Evolutionary conservation across 2,888 invertebrate genomes (phyloP), one percentile per base, ranked within the genome.

Genomic region (Noctua pronuba): DNA sequence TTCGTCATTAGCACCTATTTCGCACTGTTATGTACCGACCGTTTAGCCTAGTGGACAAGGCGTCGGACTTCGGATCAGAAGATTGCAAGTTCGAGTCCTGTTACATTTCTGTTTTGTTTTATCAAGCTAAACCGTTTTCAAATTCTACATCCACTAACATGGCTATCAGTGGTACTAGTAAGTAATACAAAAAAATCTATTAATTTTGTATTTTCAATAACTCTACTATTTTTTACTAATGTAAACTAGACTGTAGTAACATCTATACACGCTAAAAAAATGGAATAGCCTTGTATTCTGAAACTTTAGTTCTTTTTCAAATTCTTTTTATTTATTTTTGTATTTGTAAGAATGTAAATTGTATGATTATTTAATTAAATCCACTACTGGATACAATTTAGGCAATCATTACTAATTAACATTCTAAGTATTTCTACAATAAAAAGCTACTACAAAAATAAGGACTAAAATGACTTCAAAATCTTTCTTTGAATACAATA

Each of bases 311-410:
- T n/a, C 1, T 1, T 16, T n/a, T 55, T 52, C 2, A 0, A 24
- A 3, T 52, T 52, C 1, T 52, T 52, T 46, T 69, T 35, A 13
- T 0, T 16, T 41, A 41, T 24, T 13, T 4, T 38, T 28, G 28
- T 28, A 6, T 18, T 18, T 2, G 1, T 38, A 2, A 11, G 5
- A 18, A 31, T 41, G 18, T 41, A 3, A 41, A 38, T 16, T n/a
- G 10, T 38, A 18, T 55, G 1, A 49, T 44, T 35, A 60, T 55
- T 70, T 65, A 7, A 70, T 62, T 64, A 13, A 49, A 73, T 85
- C 86, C 83, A 86, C 83, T 76, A 83, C 84, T 72, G 78, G 86
- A 83, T 86, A 69, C 2, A 31, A 62, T 44, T 44, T 24, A 16
- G 5, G 10, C 10, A 11, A 67, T 18, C 1, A 28, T 21, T 5